These are phyloP conservation scores for Cryptocephalus primarius DNA, from an alignment of 2,888 invertebrate genomes.

Conservation along the genomic window DNA sequence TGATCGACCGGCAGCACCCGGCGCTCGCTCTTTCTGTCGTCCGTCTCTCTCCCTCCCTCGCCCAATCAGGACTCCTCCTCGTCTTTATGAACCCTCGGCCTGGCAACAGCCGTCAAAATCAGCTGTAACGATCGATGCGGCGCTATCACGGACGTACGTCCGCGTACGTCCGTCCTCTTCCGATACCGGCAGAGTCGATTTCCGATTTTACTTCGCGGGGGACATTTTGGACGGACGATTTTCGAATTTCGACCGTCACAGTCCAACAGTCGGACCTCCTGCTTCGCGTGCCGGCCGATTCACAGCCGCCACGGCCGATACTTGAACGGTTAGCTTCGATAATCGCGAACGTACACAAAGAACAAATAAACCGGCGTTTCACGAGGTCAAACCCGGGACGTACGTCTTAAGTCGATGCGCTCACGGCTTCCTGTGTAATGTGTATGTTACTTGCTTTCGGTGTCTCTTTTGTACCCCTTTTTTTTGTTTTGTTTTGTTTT, in stretches of 20 bases:
- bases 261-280: background rate
- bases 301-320: constrained; percentile 10
- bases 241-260: background rate
- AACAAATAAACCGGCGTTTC: constrained; percentile 18
- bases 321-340: constrained; percentile 19
- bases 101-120: constrained; percentile 37
- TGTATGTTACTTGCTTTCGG: constrained; percentile 1
- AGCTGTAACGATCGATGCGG: constrained; percentile 32
- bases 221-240: background rate
- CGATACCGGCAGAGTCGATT: constrained; percentile 20
- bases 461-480: background rate
- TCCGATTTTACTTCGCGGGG: constrained; percentile 12
- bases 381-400: constrained; percentile 13
- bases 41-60: constrained; percentile 15
- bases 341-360: constrained; percentile 21
- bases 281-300: background rate
- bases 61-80: constrained; percentile 24
- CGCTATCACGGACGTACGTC: constrained; percentile 13
- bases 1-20: constrained; percentile 24
- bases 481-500: too few species aligned
- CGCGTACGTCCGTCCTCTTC: constrained; percentile 20
- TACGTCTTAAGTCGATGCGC: constrained; percentile 8
- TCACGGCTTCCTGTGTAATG: constrained; percentile 14
- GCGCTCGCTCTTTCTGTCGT: background rate
- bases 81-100: constrained; percentile 29